A percentile compares a stretch with the other conserved stretches of the same genome.
These are phyloP conservation scores for Mormyrus iriodes DNA, from an alignment of 2,113 vertebrate genomes.

Conservation along the genomic window DNA sequence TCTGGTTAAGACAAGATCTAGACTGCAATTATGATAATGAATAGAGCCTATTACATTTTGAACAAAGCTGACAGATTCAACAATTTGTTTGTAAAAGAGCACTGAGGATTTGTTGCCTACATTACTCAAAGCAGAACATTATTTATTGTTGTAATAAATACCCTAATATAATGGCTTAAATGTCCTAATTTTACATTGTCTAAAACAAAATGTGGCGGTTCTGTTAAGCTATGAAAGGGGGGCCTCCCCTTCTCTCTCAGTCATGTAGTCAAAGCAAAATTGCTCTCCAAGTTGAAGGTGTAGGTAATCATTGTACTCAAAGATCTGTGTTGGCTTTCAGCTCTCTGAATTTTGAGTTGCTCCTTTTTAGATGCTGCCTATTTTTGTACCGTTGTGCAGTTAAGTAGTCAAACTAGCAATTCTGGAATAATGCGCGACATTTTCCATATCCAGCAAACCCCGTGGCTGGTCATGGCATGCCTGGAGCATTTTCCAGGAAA, in stretches of 20 bases:
- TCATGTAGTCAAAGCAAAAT: not conserved
- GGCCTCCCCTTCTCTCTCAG: not conserved
- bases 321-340: too few relatives aligned
- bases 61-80: slow-evolving; percentile 8
- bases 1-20: not conserved
- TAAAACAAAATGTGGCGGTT: not conserved
- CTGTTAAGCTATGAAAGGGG: not conserved
- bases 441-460: too few relatives aligned
- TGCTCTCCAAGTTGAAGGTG: not conserved
- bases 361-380: too few relatives aligned
- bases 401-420: too few relatives aligned
- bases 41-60: not conserved
- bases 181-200: not conserved
- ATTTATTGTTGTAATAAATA: not conserved
- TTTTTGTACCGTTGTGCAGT: too few relatives aligned
- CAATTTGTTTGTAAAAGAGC: not conserved
- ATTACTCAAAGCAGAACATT: not conserved
- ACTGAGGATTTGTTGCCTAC: not conserved
- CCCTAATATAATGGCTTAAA: not conserved
- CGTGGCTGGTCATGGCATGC: too few relatives aligned
- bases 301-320: not conserved
- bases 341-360: too few relatives aligned
- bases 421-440: too few relatives aligned
- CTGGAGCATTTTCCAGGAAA: too few relatives aligned
- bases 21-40: slow-evolving; percentile 1